Base-by-base conservation (phyloP, 2,888 invertebrate genomes). In the Emmelina monodactyla region DNA sequence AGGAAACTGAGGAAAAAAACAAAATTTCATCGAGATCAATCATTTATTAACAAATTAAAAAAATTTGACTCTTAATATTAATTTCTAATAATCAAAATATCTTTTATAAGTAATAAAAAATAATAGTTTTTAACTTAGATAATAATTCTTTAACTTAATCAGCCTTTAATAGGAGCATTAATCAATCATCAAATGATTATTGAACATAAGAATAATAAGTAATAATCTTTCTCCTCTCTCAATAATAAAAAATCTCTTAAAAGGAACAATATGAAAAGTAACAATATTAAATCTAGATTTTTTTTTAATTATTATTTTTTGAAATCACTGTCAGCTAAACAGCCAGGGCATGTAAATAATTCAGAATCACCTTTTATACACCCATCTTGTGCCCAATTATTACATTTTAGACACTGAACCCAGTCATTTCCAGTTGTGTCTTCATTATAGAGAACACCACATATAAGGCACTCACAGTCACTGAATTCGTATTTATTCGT, bases 401-500 rank as follows among this genome's bases (percentile, higher is more conserved):
- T 31, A 31, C 15, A 19, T 19, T 6, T 19, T 19, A 19, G 19
- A 19, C 19, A 19, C 19, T 19, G 19, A 6, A 31, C 31, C 16
- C 15, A 31, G 16, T 31, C 14, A 31, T 31, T 31, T 31, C 31
- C 31, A 12, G 16, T 31, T n/a, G 15, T 31, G 6, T 31, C 31
- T 31, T 31, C 15, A 13, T 14, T 31, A 14, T 31, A 31, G 15
- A 31, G 32, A 16, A 32, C 10, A 32, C 14, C 16, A 32, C 19
- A 16, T 12, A 32, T 16, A 32, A 32, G 32, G 32, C 22, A 32
- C 32, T 32, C 12, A 12, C 32, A 16, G 22, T 32, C 32, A 32
- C 32, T 32, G 32, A 22, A 32, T 10, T 32, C 19, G 32, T 32
- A 32, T 16, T 32, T 32, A 32, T 32, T 32, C 16, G n/a, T 12